A percentile compares a stretch with the other conserved stretches of the same genome.
These are phyloP conservation scores for cat (Felis catus) DNA, from an alignment of 2,113 vertebrate genomes.

Conservation along the genomic window DNA sequence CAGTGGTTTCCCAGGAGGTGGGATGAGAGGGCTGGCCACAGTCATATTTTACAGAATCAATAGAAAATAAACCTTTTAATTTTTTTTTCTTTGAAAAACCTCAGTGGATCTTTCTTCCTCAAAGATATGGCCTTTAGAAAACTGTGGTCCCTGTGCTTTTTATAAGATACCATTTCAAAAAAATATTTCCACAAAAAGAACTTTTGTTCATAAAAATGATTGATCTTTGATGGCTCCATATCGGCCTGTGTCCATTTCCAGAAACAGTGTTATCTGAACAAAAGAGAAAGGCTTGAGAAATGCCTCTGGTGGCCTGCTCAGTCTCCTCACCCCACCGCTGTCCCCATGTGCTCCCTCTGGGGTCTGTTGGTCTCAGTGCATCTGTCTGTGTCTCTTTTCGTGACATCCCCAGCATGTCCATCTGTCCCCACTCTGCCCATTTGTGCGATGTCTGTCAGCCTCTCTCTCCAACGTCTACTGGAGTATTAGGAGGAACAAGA, in stretches of 20 bases:
- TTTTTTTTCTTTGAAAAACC: conserved; percentile 30
- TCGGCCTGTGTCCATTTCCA: not conserved
- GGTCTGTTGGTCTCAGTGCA: not conserved
- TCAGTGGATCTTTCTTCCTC: not conserved
- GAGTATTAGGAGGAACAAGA: not conserved
- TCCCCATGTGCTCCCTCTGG: accelerated
- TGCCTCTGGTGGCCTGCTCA: accelerated
- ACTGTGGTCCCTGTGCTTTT: not conserved
- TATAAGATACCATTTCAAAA: conserved; percentile 3
- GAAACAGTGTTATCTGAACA: not conserved
- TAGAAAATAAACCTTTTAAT: not conserved
- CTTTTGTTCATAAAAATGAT: not conserved
- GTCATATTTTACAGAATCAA: not conserved
- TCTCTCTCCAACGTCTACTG: not conserved
- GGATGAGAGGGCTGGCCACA: not conserved
- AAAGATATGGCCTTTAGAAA: not conserved
- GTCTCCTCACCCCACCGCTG: not conserved
- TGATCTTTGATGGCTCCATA: not conserved
- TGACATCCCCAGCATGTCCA: not conserved
- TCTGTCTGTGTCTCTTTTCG: not conserved
- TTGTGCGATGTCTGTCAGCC: not conserved
- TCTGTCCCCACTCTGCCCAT: not conserved
- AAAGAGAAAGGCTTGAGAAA: not conserved
- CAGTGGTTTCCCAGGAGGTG: not conserved
- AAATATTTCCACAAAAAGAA: not conserved